Evolutionary conservation across 2,888 invertebrate genomes (phyloP).

Genomic region (Actias luna): DNA sequence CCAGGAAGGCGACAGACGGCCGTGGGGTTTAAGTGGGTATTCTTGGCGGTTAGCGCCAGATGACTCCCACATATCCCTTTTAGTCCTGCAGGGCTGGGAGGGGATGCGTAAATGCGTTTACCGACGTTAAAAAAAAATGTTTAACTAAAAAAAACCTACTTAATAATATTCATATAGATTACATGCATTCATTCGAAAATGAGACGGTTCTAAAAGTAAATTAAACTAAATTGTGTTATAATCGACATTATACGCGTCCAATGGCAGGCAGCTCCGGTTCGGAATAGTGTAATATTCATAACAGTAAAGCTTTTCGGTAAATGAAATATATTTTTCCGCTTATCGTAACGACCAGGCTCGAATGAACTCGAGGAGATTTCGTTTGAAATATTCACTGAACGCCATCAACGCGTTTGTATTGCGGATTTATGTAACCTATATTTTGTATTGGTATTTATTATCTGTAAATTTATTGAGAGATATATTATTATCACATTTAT

Average conservation of each 20-base stretch:
- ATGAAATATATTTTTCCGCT: slow-evolving; percentile 6
- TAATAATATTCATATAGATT: too few species aligned
- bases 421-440: background rate
- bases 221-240: background rate
- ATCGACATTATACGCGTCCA: background rate
- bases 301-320: background rate
- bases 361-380: background rate
- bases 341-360: background rate
- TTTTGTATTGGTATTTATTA: background rate
- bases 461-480: background rate
- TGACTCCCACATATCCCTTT: too few species aligned
- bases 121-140: too few species aligned
- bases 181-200: too few species aligned
- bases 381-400: background rate
- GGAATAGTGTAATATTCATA: background rate
- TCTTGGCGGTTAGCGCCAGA: too few species aligned
- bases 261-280: background rate
- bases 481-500: background rate
- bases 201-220: too few species aligned
- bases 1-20: too few species aligned
- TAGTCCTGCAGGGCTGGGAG: too few species aligned
- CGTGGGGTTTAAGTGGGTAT: too few species aligned
- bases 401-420: background rate
- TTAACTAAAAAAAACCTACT: too few species aligned
- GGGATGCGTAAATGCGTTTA: too few species aligned